Evolutionary conservation across 1,140 invertebrate species (phyloP), one percentile per base, ranked within the genome.

Genomic region (Gryllus bimaculatus): DNA sequence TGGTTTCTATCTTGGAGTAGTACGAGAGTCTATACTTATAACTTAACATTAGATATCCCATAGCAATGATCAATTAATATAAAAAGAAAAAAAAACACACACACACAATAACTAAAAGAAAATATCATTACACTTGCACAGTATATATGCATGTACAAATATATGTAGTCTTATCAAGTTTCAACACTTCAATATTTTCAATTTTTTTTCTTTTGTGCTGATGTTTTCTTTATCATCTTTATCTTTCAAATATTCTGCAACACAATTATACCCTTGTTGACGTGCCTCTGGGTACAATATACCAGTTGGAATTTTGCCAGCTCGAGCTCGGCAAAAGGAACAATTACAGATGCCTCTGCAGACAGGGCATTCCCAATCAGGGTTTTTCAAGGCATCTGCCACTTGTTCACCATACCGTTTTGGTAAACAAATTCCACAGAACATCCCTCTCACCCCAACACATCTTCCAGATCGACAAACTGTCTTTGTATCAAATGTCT

Each of bases 401-500:
- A 84, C 86, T 81, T 83, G 82, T 82, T 88, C 87, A 12, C 87
- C 87, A 80, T 88, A 88, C 81, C 87, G 83, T 21, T 85, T 85
- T 74, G 81, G 82, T 12, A 88, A 82, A 78, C 88, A 88, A n/a
- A 84, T 84, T 0, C 87, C 87, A 82, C 88, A 88, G 80, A 88
- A 87, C 81, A 87, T 85, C 20, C 88, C 88, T 79, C 86, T 82
- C 7, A 87, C 80, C 21, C 88, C 87, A 18, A 85, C 75, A 81
- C 88, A 88, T 77, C 82, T 78, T 48, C 83, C 83, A 18, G 85
- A 86, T 76, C 87, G 82, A 47, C 88, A 88, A 47, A 85, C 83
- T 7, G 87, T 87, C 81, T 88, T 88, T 10, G 84, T 87, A 80
- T 88, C 88, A 21, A 83, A 78, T 2, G 88, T 88, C 82, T 88